A percentile compares a stretch with the other conserved stretches of the same genome.
These are phyloP conservation scores for Ormyrus thymus DNA, from an alignment of 2,888 invertebrate species.

Conservation along the genomic window DNA sequence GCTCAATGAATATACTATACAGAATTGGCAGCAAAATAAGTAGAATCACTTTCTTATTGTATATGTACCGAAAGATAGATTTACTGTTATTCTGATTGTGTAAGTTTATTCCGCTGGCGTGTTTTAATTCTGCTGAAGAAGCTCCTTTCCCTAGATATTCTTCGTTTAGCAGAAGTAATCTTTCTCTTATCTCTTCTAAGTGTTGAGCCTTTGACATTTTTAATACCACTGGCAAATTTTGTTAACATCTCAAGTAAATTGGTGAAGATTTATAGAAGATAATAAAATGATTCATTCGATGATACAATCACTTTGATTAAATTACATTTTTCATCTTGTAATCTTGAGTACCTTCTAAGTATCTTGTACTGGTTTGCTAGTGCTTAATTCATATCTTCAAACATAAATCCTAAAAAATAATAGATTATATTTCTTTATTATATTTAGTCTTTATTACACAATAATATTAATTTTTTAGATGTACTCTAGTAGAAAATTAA, in stretches of 20 bases:
- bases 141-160: slow-evolving; percentile 64
- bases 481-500: no score
- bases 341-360: slow-evolving; percentile 14
- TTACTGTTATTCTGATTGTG: slow-evolving; percentile 46
- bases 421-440: no score
- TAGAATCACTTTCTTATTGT: slow-evolving; percentile 54
- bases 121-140: slow-evolving; percentile 62
- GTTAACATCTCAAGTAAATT: slow-evolving; percentile 52
- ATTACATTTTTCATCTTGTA: slow-evolving; percentile 34
- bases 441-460: no score
- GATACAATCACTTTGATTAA: slow-evolving; percentile 27
- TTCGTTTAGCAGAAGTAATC: slow-evolving; percentile 63
- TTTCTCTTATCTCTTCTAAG: slow-evolving; percentile 60
- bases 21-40: slow-evolving; percentile 61
- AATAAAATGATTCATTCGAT: slow-evolving; percentile 47
- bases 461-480: no score
- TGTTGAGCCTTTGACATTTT: slow-evolving; percentile 59
- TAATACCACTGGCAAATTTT: slow-evolving; percentile 38
- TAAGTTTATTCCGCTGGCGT: slow-evolving; percentile 40
- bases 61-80: slow-evolving; percentile 29
- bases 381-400: no score
- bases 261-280: neutral
- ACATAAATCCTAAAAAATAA: no score
- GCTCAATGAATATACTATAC: slow-evolving; percentile 61
- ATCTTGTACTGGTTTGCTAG: neutral